A percentile compares a stretch with the other conserved stretches of the same genome.
Evolutionary conservation across 2,797 vertebrate genomes (phyloP).

Genomic region (Myripristis murdjan): DNA sequence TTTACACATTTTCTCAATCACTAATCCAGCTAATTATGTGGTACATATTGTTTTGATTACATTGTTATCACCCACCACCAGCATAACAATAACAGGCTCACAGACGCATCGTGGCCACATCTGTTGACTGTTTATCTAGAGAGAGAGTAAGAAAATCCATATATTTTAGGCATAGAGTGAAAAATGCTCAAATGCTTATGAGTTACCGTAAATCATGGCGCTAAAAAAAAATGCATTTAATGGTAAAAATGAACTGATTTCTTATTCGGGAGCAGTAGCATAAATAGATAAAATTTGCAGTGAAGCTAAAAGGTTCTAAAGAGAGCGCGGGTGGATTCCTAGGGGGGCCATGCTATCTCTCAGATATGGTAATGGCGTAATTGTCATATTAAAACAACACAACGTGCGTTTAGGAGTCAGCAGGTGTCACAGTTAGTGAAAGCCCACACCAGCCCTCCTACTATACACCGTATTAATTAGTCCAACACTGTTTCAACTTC

Average conservation of each 20-base stretch:
- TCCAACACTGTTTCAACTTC: slow-evolving; percentile 78
- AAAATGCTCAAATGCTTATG: slow-evolving; percentile 58
- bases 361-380: slow-evolving; percentile 87
- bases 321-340: slow-evolving; percentile 83
- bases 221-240: slow-evolving; percentile 65
- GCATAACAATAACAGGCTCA: slow-evolving; percentile 54
- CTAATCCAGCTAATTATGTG: slow-evolving; percentile 31
- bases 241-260: slow-evolving; percentile 74
- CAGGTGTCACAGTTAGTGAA: slow-evolving; percentile 85
- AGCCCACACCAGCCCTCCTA: slow-evolving; percentile 81
- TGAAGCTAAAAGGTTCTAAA: slow-evolving; percentile 80
- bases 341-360: slow-evolving; percentile 80
- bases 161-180: background rate
- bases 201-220: slow-evolving; percentile 62
- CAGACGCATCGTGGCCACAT: slow-evolving; percentile 51
- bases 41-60: slow-evolving; percentile 38
- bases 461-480: slow-evolving; percentile 86
- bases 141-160: slow-evolving; percentile 31
- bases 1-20: slow-evolving; percentile 32
- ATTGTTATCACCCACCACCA: slow-evolving; percentile 34
- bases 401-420: slow-evolving; percentile 86
- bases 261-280: slow-evolving; percentile 73
- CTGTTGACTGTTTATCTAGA: slow-evolving; percentile 58
- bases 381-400: slow-evolving; percentile 88
- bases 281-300: slow-evolving; percentile 80